Base-by-base conservation (phyloP, 1,140 invertebrate species). In the Zaprionus ghesquierei region DNA sequence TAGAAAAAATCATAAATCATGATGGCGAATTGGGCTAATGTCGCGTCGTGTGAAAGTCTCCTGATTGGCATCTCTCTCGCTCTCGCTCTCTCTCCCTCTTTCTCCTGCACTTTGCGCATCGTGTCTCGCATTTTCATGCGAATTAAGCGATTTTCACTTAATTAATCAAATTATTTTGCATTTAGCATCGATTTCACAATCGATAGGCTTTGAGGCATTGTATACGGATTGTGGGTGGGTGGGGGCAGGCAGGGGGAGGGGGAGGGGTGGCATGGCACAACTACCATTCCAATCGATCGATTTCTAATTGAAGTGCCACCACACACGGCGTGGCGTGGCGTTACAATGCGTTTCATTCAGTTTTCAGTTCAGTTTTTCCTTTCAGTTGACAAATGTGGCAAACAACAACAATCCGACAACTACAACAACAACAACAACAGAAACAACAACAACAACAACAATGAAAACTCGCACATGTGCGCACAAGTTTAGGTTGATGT, bases 1-100 rank as follows among this genome's bases (percentile, higher is more conserved):
- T 82, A 89, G 69, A 77, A 89, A 87, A 82, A 61, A 70, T 79
- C 72, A 89, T 87, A 87, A 87, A 89, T 89, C 82, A 87, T 82
- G 61, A 79, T 65, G 56, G 63, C 69, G 68, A 87, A 87, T 87
- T 84, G 84, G 82, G 82, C 82, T 87, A 87, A 87, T 87, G 82
- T 87, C 75, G 72, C 69, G 74, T 77, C 69, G 68, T 81, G 82
- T 87, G 81, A 86, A 86, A 87, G 84, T 74, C 79, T 15, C 23
- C 20, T 13, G 41, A 50, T 68, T 22, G 29, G 18, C 20, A 12
- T 46, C 18, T 46, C 18, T 20, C 4, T 20, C 2, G 3, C 41
- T 10, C 41, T 12, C 60, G n/a, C 29, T 25, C 59, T 60, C 55
- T 41, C 10, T 51, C 33, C 22, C 41, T 29, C 23, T 38, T 1